Evolutionary conservation across 2,797 vertebrate species (phyloP).

Genomic region (Pantherophis vulpinus): DNA sequence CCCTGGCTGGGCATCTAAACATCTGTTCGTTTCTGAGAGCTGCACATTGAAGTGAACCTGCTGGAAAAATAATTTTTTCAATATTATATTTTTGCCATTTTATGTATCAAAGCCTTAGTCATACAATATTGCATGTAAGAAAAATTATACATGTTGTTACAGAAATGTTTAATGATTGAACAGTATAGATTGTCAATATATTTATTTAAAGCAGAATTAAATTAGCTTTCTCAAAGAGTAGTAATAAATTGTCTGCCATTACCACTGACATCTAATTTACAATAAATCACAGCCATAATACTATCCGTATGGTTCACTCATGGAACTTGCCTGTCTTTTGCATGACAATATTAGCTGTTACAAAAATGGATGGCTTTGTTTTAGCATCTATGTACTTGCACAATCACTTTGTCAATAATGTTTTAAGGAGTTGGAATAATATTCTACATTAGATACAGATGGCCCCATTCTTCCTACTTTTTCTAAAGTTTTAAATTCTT

Average conservation of each 20-base stretch:
- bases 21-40: constrained; percentile 61
- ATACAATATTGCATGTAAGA: neutral
- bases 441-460: neutral
- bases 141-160: neutral
- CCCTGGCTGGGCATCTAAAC: constrained; percentile 48
- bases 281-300: neutral
- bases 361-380: neutral
- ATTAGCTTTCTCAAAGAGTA: neutral
- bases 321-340: neutral
- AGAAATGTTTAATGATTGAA: neutral
- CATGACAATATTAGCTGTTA: neutral
- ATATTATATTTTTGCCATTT: rapidly evolving
- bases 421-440: neutral
- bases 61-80: neutral
- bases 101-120: neutral
- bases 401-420: neutral
- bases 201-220: neutral
- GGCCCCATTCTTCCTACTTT: neutral
- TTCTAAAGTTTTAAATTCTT: neutral
- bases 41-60: constrained; percentile 82
- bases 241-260: neutral
- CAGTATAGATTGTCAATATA: neutral
- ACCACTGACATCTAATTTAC: neutral
- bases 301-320: neutral
- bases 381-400: neutral